Conservation (phyloP, 1,140 invertebrate genomes). For the Drosophila santomea region DNA sequence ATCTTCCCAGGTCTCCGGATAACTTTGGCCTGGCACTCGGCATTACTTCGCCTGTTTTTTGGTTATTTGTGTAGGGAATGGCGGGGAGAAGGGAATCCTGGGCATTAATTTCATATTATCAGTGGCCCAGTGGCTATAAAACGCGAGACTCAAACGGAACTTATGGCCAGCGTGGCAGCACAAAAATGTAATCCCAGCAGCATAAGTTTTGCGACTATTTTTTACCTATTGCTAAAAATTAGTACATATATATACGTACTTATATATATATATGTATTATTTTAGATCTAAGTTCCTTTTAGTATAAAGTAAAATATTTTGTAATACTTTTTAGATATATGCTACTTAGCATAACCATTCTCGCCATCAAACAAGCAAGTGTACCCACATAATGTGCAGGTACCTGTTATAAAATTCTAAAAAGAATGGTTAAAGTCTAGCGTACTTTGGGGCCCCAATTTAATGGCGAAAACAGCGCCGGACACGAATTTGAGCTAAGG, state of each 20-base stretch:
- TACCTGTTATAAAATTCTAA: slow-evolving; percentile 19
- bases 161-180: slow-evolving; percentile 35
- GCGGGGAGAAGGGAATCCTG: background rate
- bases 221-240: background rate
- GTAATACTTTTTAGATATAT: background rate
- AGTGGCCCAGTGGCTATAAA: slow-evolving; percentile 65
- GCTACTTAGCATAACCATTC: no score
- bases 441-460: slow-evolving; percentile 67
- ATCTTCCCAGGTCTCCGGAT: slow-evolving; percentile 52
- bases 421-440: slow-evolving; percentile 41
- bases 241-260: no score
- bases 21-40: slow-evolving; percentile 8
- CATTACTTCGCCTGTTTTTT: slow-evolving; percentile 6
- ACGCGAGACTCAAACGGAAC: slow-evolving; percentile 45
- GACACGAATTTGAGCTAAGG: slow-evolving; percentile 33
- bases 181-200: background rate
- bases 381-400: slow-evolving; percentile 13
- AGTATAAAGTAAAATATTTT: background rate
- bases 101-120: slow-evolving; percentile 82
- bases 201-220: background rate
- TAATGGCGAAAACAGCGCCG: slow-evolving; percentile 55
- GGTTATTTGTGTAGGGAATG: background rate
- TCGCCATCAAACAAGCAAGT: background rate
- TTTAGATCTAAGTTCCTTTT: no score
- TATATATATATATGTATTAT: no score